A percentile compares a stretch with the other conserved stretches of the same genome.
Conservation (phyloP, 1,140 invertebrate species). For the Halyomorpha halys region DNA sequence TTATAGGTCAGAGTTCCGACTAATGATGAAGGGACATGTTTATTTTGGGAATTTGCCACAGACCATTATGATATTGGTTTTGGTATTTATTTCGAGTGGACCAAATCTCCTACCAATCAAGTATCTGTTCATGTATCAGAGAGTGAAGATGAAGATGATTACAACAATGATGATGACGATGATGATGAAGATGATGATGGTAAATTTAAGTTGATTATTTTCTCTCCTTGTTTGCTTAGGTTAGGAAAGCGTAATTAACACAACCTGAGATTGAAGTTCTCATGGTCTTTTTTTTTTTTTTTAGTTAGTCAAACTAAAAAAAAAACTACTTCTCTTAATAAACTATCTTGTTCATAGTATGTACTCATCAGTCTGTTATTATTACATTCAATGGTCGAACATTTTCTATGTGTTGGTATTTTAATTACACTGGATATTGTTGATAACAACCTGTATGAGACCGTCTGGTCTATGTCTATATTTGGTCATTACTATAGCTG, state of each 20-base stretch:
- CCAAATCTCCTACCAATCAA: constrained; percentile 68
- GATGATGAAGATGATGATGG: constrained; percentile 33
- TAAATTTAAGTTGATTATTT: neutral
- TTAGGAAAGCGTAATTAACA: neutral
- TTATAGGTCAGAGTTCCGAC: constrained; percentile 83
- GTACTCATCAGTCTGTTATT: too few relatives aligned
- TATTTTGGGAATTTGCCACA: constrained; percentile 99
- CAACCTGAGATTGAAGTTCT: too few relatives aligned
- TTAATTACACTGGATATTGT: too few relatives aligned
- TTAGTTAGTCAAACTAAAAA: too few relatives aligned
- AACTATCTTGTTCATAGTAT: too few relatives aligned
- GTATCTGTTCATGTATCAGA: constrained; percentile 84
- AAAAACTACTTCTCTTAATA: too few relatives aligned
- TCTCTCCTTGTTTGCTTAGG: neutral
- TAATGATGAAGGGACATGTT: constrained; percentile 79
- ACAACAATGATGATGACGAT: constrained; percentile 62
- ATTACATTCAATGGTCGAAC: too few relatives aligned
- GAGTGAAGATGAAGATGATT: constrained; percentile 81
- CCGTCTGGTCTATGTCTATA: too few relatives aligned
- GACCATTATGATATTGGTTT: constrained; percentile 98
- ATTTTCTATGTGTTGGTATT: too few relatives aligned
- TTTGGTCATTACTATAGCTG: too few relatives aligned
- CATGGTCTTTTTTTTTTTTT: too few relatives aligned
- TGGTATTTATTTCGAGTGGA: constrained; percentile 98
- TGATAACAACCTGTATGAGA: too few relatives aligned